Evolutionary conservation across 2,797 vertebrate species (phyloP), one percentile per base, ranked within the genome.

Genomic region (Loris lydekkerianus): DNA sequence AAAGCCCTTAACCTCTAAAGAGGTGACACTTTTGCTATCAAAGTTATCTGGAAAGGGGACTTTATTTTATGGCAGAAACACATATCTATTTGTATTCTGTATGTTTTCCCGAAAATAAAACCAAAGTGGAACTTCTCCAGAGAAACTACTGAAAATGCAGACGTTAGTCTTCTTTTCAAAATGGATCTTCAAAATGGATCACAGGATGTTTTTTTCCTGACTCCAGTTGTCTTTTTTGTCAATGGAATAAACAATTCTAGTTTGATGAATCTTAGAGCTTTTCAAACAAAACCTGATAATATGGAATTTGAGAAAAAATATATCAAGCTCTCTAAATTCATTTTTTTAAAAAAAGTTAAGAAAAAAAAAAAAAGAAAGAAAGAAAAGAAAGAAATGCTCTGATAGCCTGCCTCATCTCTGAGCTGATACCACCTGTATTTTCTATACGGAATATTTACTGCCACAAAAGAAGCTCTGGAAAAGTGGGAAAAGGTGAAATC

Each of bases 1-100:
- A 70, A 95, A 95, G 86, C 14, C 15, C 15, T 93, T 70, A 86
- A 61, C 21, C 40, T 96, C 80, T 92, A 21, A 86, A 89, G 37
- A 43, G 70, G 69, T 21, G 18, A 17, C 69, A 70, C 58, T 46
- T 56, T 89, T 37, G 29, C 63, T 49, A 20, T 76, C 34, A 97
- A 63, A 81, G 25, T 73, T 31, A 23, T 63, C 37, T 87, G 77
- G 65, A 63, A 84, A 95, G 63, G 46, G 25, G 43, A 31, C 27
- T 65, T 72, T 81, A 89, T 80, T 86, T 94, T 60, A 81, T 81
- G 40, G 18, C 10, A 91, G 46, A 95, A 88, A 88, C 70, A 65
- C 15, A 76, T 23, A 23, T 69, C 21, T 93, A 37, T 58, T 89
- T 49, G 31, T 29, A 91, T 63, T 86, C 40, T 77, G 4, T 77